A percentile compares a stretch with the other conserved stretches of the same genome.
Evolutionary conservation across 1,140 invertebrate species (phyloP).

Genomic region (Parasteatoda tepidariorum): DNA sequence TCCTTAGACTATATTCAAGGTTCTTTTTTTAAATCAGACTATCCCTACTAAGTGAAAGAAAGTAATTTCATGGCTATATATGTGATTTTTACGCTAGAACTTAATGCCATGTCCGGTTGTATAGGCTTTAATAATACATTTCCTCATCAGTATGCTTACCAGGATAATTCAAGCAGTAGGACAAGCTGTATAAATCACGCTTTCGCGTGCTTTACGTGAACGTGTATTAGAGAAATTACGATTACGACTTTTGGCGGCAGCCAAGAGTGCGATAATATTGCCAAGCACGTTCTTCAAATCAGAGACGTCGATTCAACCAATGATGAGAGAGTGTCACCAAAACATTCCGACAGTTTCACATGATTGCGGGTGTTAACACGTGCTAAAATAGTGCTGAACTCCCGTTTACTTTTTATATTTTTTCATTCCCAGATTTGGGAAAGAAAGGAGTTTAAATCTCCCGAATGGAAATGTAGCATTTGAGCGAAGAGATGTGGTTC

Average conservation of each 20-base stretch:
- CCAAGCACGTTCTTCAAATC: neutral
- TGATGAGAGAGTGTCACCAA: neutral
- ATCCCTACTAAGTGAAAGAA: neutral
- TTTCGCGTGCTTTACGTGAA: neutral
- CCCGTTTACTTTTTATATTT: no score
- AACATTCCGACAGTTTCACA: neutral
- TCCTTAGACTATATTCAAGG: no score
- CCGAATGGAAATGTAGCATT: neutral
- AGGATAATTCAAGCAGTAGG: neutral
- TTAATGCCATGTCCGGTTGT: neutral
- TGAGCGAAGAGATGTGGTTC: neutral
- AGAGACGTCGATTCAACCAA: neutral
- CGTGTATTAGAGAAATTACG: neutral
- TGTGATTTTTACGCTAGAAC: neutral
- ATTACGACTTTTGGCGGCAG: neutral
- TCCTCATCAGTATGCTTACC: neutral
- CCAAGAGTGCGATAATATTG: neutral
- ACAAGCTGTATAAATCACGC: neutral
- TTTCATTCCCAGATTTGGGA: neutral
- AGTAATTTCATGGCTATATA: neutral
- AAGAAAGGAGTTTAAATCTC: neutral
- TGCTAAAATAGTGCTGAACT: neutral
- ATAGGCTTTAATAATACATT: neutral
- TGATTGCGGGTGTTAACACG: neutral
- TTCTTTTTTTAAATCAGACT: neutral